A percentile compares a stretch with the other conserved stretches of the same genome.
These are phyloP conservation scores for Lacanobia wlatinum DNA, from an alignment of 2,888 invertebrate species.

Conservation along the genomic window DNA sequence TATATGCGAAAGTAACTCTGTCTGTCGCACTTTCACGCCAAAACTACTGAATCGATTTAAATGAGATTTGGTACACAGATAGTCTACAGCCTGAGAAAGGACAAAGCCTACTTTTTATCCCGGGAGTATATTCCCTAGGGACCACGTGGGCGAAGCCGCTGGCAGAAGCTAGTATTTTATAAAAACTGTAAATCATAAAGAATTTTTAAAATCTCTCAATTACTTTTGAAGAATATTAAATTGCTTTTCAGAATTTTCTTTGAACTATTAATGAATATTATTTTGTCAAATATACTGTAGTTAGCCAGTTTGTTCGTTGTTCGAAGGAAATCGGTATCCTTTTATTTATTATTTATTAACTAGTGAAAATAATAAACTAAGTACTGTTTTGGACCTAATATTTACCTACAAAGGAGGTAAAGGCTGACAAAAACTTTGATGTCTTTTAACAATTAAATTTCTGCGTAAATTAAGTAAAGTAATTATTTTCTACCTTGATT, in stretches of 20 bases:
- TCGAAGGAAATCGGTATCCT: not conserved
- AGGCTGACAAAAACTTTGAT: slow-evolving; percentile 3
- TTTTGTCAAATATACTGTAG: slow-evolving; percentile 12
- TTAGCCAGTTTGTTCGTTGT: not conserved
- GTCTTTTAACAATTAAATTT: slow-evolving; percentile 6
- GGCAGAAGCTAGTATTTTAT: too few species aligned
- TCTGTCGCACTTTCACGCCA: too few species aligned
- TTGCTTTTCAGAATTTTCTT: slow-evolving; percentile 24
- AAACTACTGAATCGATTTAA: too few species aligned
- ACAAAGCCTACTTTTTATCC: too few species aligned
- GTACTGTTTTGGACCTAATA: slow-evolving; percentile 13
- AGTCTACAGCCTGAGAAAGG: too few species aligned
- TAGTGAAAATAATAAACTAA: slow-evolving; percentile 22
- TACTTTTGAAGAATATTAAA: slow-evolving; percentile 8
- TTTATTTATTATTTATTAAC: slow-evolving; percentile 12
- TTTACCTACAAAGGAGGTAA: not conserved
- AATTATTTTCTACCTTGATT: slow-evolving; percentile 1
- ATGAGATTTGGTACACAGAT: too few species aligned
- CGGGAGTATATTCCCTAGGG: too few species aligned
- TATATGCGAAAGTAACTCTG: too few species aligned
- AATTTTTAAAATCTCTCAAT: too few species aligned
- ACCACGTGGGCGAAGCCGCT: too few species aligned
- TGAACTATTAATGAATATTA: slow-evolving; percentile 19
- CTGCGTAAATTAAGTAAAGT: not conserved
- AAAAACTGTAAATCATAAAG: too few species aligned